Evolutionary conservation across 2,113 vertebrate species (phyloP).

Genomic region (Dicerorhinus sumatrensis): DNA sequence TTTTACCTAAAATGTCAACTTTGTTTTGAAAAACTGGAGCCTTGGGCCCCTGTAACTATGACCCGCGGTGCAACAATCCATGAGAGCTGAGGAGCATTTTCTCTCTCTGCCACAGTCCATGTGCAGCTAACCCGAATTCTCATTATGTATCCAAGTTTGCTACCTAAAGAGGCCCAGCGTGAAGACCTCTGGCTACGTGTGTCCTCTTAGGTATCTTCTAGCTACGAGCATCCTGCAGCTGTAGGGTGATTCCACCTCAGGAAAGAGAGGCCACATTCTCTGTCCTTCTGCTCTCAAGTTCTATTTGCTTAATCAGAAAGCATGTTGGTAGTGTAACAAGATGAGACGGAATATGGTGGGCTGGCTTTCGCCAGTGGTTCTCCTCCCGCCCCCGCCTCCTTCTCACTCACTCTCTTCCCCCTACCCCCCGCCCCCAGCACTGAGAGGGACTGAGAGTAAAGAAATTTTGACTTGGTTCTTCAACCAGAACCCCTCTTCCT

Average conservation of each 20-base stretch:
- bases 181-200: background rate
- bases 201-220: background rate
- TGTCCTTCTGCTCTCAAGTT: background rate
- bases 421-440: background rate
- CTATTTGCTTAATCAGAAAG: background rate
- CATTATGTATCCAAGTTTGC: background rate
- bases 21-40: background rate
- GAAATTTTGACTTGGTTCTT: background rate
- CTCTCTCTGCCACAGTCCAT: background rate
- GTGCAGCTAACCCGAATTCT: background rate
- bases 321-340: background rate
- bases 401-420: background rate
- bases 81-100: background rate
- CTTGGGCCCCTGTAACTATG: background rate
- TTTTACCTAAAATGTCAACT: background rate
- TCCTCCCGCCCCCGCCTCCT: background rate
- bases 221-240: background rate
- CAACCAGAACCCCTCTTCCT: background rate
- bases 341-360: background rate
- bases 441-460: background rate
- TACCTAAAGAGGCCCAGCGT: background rate
- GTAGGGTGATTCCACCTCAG: background rate
- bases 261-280: background rate
- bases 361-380: background rate
- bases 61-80: no score